Base-by-base conservation (phyloP, 1,140 invertebrate genomes). In the Cotesia glomerata region DNA sequence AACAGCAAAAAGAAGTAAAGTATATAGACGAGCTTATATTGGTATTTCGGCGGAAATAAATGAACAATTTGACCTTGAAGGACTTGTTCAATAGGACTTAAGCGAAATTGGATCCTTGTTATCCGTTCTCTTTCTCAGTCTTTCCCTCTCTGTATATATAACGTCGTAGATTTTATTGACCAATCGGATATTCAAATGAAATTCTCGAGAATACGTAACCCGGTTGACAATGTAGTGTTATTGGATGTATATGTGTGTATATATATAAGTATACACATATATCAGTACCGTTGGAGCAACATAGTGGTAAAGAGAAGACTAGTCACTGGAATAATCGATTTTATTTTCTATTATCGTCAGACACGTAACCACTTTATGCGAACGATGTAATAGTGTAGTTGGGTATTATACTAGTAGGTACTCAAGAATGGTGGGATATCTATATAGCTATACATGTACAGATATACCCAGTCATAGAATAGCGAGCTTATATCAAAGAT, bases 321-420 rank as follows among this genome's bases (percentile, higher is more conserved):
- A 45, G 39, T 45, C 75, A 75, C 78, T 67, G 69, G 54, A 69
- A 76, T 78, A 78, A 80, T 76, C 51, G 71, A 66, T 77, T 77
- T 76, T 69, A 72, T 74, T 77, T 68, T 66, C 74, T 67, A 72
- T 69, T 72, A 65, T 69, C 66, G 62, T 54, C 18, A 34, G n/a
- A 39, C 35, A 49, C 67, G 34, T 58, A 9, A 5, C 9, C 39
- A 7, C 39, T 45, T 5, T 45, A 45, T 62, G 11, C 39, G 39
- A 45, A 45, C 7, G 39, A 45, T 45, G 39, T 45, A 45, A 45
- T 45, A 11, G 39, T 45, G 39, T 45, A 45, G 39, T 45, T 45
- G 39, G 39, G 11, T 45, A 45, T 45, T 45, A 45, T 45, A 45
- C 39, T 9, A 45, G 39, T 45, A 8, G 39, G 61, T 34, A 26